phyloP scores from a whole-genome alignment of 2,888 invertebrate genomes.

The Hydrotaea diabolus region DNA sequence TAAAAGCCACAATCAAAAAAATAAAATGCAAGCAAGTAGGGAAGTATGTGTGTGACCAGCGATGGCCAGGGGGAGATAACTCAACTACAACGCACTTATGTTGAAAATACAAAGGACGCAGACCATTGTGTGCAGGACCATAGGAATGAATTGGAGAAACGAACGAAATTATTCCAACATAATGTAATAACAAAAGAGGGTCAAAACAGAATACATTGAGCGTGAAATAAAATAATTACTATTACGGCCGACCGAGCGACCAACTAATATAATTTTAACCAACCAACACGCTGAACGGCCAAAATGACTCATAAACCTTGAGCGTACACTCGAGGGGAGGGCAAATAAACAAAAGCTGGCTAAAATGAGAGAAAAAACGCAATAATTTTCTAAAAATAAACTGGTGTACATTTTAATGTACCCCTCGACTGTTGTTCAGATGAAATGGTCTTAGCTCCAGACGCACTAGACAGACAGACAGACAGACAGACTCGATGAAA shows the following conservation, averaged over 20 bases:
- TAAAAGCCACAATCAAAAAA: constrained; percentile 29
- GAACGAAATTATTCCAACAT: constrained; percentile 56
- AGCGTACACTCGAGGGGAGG: background rate
- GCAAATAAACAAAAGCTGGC: background rate
- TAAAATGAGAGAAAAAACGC: background rate
- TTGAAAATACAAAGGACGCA: background rate
- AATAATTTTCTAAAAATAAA: background rate
- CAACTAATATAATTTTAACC: constrained; percentile 49
- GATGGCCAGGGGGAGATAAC: background rate
- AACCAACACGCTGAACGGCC: background rate
- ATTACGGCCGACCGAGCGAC: constrained; percentile 28
- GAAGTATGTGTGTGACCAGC: background rate
- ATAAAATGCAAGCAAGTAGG: background rate
- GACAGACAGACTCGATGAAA: no score
- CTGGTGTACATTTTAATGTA: background rate
- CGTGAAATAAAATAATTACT: constrained; percentile 65
- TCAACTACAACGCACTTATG: constrained; percentile 17
- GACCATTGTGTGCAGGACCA: background rate
- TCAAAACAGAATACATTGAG: constrained; percentile 62
- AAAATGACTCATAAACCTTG: background rate
- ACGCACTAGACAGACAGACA: no score
- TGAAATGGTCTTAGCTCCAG: no score
- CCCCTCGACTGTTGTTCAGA: background rate
- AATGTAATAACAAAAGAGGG: constrained; percentile 52
- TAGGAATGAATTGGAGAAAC: constrained; percentile 4